Evolutionary conservation across 30 jellyfish, hydroid and myxozoan genomes (phyloP).

Genomic region (Hydractinia symbiolongicarpus): DNA sequence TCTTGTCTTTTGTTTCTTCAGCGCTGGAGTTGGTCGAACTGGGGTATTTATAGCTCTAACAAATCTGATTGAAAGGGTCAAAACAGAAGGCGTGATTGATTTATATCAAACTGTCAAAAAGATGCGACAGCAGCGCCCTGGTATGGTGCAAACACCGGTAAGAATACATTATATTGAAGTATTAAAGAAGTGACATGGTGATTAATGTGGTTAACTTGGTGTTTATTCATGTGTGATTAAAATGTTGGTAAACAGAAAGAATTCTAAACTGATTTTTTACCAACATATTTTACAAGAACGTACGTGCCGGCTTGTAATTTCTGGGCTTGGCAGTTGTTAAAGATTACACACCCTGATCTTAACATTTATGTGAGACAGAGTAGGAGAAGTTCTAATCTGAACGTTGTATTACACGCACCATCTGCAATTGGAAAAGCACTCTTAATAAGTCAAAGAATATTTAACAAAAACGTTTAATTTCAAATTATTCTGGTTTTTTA

Average conservation of each 20-base stretch:
- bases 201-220: background rate
- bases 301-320: too few species aligned
- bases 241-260: background rate
- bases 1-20: background rate
- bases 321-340: too few species aligned
- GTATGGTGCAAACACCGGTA: constrained; percentile 99
- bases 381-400: too few species aligned
- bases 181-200: background rate
- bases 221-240: background rate
- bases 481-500: too few species aligned
- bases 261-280: background rate
- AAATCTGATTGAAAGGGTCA: constrained; percentile 90
- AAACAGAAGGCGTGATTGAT: constrained; percentile 84
- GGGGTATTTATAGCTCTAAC: constrained; percentile 97
- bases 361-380: too few species aligned
- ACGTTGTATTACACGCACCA: too few species aligned
- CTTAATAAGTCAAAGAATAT: too few species aligned
- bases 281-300: background rate
- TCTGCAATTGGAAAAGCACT: too few species aligned
- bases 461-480: too few species aligned
- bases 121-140: constrained; percentile 94
- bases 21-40: constrained; percentile 99
- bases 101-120: constrained; percentile 83
- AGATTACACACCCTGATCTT: too few species aligned
- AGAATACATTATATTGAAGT: background rate